These are phyloP conservation scores for Zosterops hypoxanthus DNA, from an alignment of 2,113 vertebrate genomes.

Conservation along the genomic window DNA sequence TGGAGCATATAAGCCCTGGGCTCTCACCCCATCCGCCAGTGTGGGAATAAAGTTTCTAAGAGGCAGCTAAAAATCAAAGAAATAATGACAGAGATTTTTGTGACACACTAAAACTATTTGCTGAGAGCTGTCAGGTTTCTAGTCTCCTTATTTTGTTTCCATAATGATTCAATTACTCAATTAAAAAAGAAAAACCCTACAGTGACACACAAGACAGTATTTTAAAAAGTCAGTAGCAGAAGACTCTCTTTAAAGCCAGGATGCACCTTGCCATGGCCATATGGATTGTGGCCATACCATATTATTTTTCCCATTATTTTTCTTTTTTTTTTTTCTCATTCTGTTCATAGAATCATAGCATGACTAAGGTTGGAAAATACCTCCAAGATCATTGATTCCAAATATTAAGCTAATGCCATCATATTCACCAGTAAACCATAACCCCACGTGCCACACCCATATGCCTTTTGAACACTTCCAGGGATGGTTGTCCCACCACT, in stretches of 20 bases:
- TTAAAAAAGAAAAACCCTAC: not conserved
- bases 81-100: slow-evolving; percentile 32
- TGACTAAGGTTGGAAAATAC: not conserved
- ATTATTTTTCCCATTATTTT: not conserved
- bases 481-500: not conserved
- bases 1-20: not conserved
- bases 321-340: not conserved
- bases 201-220: not conserved
- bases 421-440: not conserved
- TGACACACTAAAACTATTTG: slow-evolving; percentile 5
- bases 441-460: not conserved
- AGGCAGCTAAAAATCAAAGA: slow-evolving; percentile 25
- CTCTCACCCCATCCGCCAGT: not conserved
- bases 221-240: not conserved
- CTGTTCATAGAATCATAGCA: not conserved
- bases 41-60: slow-evolving; percentile 52
- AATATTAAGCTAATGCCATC: not conserved
- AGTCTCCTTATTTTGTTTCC: not conserved
- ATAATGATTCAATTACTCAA: not conserved
- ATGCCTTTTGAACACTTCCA: not conserved
- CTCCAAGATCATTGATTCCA: not conserved
- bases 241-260: not conserved
- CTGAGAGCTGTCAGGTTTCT: slow-evolving; percentile 1
- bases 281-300: not conserved
- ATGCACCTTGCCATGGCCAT: not conserved